Evolutionary conservation across 2,888 invertebrate species (phyloP), one percentile per base, ranked within the genome.

Genomic region (Scrobipalpa atriplicella): DNA sequence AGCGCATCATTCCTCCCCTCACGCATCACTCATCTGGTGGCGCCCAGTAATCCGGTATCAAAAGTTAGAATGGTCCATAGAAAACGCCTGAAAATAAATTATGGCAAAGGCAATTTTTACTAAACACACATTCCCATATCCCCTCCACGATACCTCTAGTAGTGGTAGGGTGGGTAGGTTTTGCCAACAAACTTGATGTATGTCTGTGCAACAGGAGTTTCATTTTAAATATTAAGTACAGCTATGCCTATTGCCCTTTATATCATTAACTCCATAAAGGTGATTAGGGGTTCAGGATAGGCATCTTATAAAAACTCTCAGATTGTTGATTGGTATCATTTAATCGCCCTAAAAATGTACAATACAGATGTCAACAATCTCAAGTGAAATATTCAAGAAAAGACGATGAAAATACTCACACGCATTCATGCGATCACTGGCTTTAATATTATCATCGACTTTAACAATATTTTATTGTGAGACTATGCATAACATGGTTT

Each of bases 321-420:
- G 52, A 66, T 72, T 73, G 77, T 81, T 79, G 77, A 81, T 87
- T 87, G 85, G 86, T 88, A 91, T 91, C 85, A 89, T 92, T 92
- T 92, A 90, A 85, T 92, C 83, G 87, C 90, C 91, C 91, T 91
- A 90, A 90, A 90, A 92, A 90, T 89, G 87, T 91, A 92, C 89
- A 92, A 85, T 89, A 90, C 86, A 89, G 84, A 85, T 87, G 87
- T 87, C 81, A 88, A 92, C 90, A 91, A 87, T 86, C 85, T 84
- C 85, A 76, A 85, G 86, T 85, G 80, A 83, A 83, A 83, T 83
- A 83, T 76, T 78, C 74, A 71, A 77, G 84, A 80, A 66, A 88
- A 88, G 81, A 81, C 86, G 85, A 85, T 84, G 88, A 86, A 79
- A 86, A 89, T 87, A 87, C 74, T 83, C 75, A 80, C 90, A 90